Conservation (phyloP, 2,797 vertebrate species). For the Clarias platycephalus region DNA sequence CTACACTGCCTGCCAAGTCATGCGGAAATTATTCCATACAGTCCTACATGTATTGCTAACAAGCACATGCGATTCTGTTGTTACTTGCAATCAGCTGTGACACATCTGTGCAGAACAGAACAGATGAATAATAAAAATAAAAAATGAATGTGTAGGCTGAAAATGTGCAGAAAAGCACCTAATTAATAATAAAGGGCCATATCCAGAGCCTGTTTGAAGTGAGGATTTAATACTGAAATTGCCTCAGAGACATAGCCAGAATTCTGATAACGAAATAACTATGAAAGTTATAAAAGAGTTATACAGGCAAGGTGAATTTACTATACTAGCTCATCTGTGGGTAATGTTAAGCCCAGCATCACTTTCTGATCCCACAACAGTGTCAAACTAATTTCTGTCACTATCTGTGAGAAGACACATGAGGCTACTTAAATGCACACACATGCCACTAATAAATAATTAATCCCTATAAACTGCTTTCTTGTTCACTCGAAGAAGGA, state of each 20-base stretch:
- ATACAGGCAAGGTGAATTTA: background rate
- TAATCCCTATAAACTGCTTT: background rate
- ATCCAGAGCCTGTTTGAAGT: background rate
- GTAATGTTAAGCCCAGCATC: background rate
- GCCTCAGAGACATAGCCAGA: background rate
- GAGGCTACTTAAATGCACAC: background rate
- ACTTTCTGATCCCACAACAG: background rate
- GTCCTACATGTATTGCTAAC: slow-evolving; percentile 43
- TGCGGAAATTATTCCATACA: slow-evolving; percentile 57
- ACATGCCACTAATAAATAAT: background rate
- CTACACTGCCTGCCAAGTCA: slow-evolving; percentile 53
- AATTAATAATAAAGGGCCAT: background rate
- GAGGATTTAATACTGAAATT: background rate
- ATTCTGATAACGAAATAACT: background rate
- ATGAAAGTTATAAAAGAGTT: background rate
- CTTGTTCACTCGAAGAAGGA: background rate
- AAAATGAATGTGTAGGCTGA: slow-evolving; percentile 21
- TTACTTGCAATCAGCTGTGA: slow-evolving; percentile 42
- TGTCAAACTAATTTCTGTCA: background rate
- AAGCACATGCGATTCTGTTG: slow-evolving; percentile 46
- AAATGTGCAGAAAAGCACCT: slow-evolving; percentile 3
- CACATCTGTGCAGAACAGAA: slow-evolving; percentile 39
- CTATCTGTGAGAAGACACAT: background rate
- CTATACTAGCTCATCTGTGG: background rate
- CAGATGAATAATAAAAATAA: slow-evolving; percentile 42